phyloP scores from a whole-genome alignment of 2,888 invertebrate genomes.

The Iselma pallidipennis region DNA sequence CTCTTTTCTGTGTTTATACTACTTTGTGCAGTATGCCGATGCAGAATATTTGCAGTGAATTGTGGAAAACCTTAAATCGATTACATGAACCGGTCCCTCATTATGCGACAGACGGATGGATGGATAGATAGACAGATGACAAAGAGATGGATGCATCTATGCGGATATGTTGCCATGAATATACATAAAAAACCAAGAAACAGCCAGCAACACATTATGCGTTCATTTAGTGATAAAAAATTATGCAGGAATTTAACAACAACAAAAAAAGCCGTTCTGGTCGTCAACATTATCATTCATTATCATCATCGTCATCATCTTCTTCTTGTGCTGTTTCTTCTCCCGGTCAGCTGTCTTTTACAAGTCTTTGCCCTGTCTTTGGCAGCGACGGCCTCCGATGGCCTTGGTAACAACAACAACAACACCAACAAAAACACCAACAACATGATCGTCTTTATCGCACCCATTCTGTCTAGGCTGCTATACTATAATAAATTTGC shows the following conservation, averaged over 20 bases:
- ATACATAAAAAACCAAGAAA: constrained; percentile 9
- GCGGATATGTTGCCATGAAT: constrained; percentile 26
- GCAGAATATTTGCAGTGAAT: constrained; percentile 31
- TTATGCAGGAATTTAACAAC: too few species aligned
- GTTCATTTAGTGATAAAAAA: too few species aligned
- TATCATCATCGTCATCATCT: neutral
- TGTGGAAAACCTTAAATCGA: constrained; percentile 35
- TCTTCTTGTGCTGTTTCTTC: neutral
- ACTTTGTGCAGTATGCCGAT: constrained; percentile 21
- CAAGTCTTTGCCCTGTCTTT: constrained; percentile 9
- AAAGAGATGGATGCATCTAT: constrained; percentile 8
- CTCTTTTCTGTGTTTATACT: neutral
- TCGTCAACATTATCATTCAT: constrained; percentile 10
- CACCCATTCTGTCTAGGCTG: neutral
- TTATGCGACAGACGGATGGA: constrained; percentile 18
- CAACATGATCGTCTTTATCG: neutral
- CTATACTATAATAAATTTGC: too few species aligned
- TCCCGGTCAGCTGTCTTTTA: constrained; percentile 10
- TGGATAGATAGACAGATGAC: neutral
- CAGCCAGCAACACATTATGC: too few species aligned
- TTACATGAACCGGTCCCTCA: constrained; percentile 34
- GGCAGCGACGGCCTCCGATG: constrained; percentile 31
- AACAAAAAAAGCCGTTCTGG: constrained; percentile 18
- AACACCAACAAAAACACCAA: neutral
- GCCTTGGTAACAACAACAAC: constrained; percentile 33